Percentiles rank a stretch among this genome's conserved stretches.
Evolutionary conservation across 1,140 invertebrate species (phyloP).

Genomic region (Hylaeus volcanicus): DNA sequence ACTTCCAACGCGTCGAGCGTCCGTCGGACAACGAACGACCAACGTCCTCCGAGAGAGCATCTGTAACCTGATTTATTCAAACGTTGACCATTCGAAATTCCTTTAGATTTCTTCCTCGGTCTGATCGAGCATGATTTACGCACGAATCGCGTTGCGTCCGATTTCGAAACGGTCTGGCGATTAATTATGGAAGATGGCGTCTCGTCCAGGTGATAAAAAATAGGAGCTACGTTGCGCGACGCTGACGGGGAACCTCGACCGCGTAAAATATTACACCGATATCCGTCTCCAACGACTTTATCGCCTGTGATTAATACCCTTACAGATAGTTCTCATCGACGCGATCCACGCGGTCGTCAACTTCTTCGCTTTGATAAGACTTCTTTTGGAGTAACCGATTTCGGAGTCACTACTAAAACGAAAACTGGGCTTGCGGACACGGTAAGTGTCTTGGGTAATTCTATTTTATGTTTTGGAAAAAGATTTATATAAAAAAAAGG

Average conservation of each 20-base stretch:
- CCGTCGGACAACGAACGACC: slow-evolving; percentile 40
- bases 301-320: slow-evolving; percentile 74
- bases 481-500: too few species aligned
- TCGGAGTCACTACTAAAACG: neutral
- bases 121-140: slow-evolving; percentile 20
- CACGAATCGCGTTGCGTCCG: neutral
- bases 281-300: slow-evolving; percentile 73
- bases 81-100: neutral
- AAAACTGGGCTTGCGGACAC: too few species aligned
- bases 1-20: slow-evolving; percentile 12
- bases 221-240: slow-evolving; percentile 10
- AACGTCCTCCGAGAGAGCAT: neutral
- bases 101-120: neutral
- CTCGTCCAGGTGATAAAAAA: slow-evolving; percentile 14
- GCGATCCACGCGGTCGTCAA: slow-evolving; percentile 1
- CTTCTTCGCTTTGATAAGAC: neutral
- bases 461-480: too few species aligned
- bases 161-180: slow-evolving; percentile 38
- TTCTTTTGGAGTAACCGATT: neutral
- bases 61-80: neutral
- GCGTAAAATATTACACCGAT: slow-evolving; percentile 70
- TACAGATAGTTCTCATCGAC: slow-evolving; percentile 62
- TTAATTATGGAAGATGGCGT: slow-evolving; percentile 22
- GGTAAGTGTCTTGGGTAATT: too few species aligned
- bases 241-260: slow-evolving; percentile 41